Percentiles rank a stretch among this genome's conserved stretches.
Conservation (phyloP, 2,888 invertebrate genomes). For the Pteria penguin region DNA sequence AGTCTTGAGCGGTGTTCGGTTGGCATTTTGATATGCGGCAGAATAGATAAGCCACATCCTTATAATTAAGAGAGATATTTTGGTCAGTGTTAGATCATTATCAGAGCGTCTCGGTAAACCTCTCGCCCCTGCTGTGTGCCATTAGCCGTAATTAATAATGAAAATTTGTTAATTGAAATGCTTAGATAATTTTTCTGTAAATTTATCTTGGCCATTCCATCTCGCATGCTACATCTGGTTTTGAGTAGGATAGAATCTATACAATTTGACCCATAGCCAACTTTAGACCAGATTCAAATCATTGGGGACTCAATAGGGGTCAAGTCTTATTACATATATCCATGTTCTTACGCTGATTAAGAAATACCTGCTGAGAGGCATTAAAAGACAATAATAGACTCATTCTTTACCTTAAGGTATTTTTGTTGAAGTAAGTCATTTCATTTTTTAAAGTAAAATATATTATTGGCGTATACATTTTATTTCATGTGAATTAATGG, state of each 20-base stretch:
- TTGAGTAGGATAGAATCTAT: slow-evolving; percentile 14
- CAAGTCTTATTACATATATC: neutral
- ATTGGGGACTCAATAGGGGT: neutral
- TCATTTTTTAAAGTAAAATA: too few relatives aligned
- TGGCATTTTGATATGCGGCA: neutral
- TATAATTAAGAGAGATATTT: slow-evolving; percentile 13
- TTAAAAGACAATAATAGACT: too few relatives aligned
- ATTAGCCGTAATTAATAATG: slow-evolving; percentile 42
- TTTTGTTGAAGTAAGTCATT: too few relatives aligned
- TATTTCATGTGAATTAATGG: too few relatives aligned
- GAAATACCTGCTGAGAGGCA: neutral
- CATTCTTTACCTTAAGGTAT: too few relatives aligned
- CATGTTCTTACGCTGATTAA: neutral
- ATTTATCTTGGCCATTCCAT: slow-evolving; percentile 31
- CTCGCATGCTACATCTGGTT: neutral
- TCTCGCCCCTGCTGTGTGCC: slow-evolving; percentile 31
- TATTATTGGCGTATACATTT: too few relatives aligned
- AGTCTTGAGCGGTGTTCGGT: neutral
- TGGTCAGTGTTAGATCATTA: slow-evolving; percentile 27
- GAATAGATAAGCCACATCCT: neutral
- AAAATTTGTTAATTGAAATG: slow-evolving; percentile 45
- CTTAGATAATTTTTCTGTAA: slow-evolving; percentile 45
- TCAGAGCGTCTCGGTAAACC: slow-evolving; percentile 28
- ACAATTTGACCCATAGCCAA: slow-evolving; percentile 3
- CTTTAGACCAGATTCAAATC: slow-evolving; percentile 1